Evolutionary conservation across 2,797 vertebrate genomes (phyloP), one percentile per base, ranked within the genome.

Genomic region (Bradypodion pumilum): DNA sequence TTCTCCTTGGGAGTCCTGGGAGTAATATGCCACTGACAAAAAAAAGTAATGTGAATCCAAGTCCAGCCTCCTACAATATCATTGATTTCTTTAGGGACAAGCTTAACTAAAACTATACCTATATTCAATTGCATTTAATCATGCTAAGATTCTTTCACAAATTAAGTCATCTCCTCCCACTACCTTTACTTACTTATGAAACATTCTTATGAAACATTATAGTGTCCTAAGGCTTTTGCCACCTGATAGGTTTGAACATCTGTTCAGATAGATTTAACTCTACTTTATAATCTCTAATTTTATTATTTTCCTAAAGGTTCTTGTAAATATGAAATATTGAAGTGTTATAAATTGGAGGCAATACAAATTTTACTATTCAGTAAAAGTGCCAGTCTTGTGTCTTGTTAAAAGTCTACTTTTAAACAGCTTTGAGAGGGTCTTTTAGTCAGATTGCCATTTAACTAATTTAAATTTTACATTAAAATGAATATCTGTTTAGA

Each of bases 401-500:
- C 23, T 29, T 44, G 7, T 42, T 85, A 88, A 83, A 46, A 68
- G 78, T 25, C 6, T 15, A 72, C 60, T n/a, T 63, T 80, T 35
- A 86, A 89, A 88, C 7, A 60, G 32, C 2, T 15, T 7, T 68
- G 40, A 88, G 32, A 66, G 74, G 46, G n/a, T 44, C 65, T 60
- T 65, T 65, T 10, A 85, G 87, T 80, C 82, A 85, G 75, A 42
- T 77, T 65, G 4, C 78, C 21, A n/a, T 80, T 27, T 80, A 92
- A 85, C 10, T 79, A 86, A 90, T 63, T 80, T 81, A 21, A 62
- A 75, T 74, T 90, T 86, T 91, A 80, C 42, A 82, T 90, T 70
- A 86, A 80, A 88, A 90, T 65, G 60, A 91, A 84, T 56, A 65
- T 78, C 76, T 68, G 76, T 91, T 90, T 91, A 83, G 44, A 74